These are phyloP conservation scores for Endomychus coccineus DNA, from an alignment of 2,888 invertebrate genomes.

Conservation along the genomic window DNA sequence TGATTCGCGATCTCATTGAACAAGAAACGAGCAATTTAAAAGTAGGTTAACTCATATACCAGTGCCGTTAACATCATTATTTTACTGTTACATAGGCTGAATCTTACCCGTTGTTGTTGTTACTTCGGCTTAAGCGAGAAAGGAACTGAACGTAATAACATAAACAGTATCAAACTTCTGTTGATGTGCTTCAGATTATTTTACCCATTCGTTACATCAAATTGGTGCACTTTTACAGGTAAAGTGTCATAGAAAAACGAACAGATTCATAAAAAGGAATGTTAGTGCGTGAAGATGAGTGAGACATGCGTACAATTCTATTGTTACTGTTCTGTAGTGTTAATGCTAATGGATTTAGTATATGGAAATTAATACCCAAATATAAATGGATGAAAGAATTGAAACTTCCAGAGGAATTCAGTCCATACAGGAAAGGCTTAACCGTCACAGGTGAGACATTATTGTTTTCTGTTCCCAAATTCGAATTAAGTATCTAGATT, in stretches of 20 bases:
- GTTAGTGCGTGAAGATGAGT: constrained; percentile 24
- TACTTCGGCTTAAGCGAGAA: constrained; percentile 10
- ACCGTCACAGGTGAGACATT: constrained; percentile 8
- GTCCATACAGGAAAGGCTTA: constrained; percentile 5
- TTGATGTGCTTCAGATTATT: too few species aligned
- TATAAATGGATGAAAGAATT: constrained; percentile 6
- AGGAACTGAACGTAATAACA: too few species aligned
- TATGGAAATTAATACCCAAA: constrained; percentile 12
- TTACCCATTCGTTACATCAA: too few species aligned
- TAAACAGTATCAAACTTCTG: too few species aligned
- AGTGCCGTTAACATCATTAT: constrained; percentile 32
- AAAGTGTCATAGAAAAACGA: too few species aligned
- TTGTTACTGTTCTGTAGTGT: constrained; percentile 22
- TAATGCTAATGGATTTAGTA: constrained; percentile 16
- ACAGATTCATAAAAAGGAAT: too few species aligned
- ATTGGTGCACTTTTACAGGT: too few species aligned
- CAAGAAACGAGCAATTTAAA: too few species aligned
- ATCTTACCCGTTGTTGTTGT: too few species aligned
- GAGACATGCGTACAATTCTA: constrained; percentile 29
- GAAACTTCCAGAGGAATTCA: background rate
- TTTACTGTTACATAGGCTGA: constrained; percentile 34
- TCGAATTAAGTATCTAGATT: too few species aligned
- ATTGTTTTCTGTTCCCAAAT: background rate
- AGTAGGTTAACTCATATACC: too few species aligned
- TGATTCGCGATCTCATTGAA: too few species aligned